These are phyloP conservation scores for Nannoperca australis DNA, from an alignment of 2,797 vertebrate species.

Conservation along the genomic window DNA sequence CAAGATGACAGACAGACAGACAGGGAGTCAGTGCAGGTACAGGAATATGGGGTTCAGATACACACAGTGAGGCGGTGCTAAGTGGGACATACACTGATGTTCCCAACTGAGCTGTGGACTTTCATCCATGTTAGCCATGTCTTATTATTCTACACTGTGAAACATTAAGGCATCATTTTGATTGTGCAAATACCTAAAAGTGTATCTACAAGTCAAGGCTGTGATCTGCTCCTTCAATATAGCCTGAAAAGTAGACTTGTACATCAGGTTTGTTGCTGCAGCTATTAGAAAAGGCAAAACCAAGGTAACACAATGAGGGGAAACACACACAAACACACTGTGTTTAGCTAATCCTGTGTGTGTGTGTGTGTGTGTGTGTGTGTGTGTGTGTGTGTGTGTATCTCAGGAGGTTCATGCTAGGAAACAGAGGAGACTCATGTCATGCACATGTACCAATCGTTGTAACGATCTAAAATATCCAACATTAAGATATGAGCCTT, in stretches of 20 bases:
- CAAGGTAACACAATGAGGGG: not conserved
- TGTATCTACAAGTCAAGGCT: not conserved
- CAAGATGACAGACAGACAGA: slow-evolving; percentile 62
- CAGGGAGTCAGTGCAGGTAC: slow-evolving; percentile 80
- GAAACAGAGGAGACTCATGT: slow-evolving; percentile 56
- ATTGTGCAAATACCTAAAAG: not conserved
- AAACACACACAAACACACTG: slow-evolving; percentile 8
- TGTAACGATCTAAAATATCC: not conserved
- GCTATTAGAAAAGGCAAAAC: slow-evolving; percentile 8
- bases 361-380: slow-evolving; percentile 47
- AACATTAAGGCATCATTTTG: not conserved
- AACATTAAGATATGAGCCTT: not conserved
- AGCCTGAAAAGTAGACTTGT: not conserved
- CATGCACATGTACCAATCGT: slow-evolving; percentile 58
- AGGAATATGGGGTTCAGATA: slow-evolving; percentile 77
- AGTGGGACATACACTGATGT: slow-evolving; percentile 21
- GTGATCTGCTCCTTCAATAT: not conserved
- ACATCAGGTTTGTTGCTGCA: not conserved
- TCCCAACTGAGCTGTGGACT: slow-evolving; percentile 28
- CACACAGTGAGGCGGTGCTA: slow-evolving; percentile 65
- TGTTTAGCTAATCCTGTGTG: slow-evolving; percentile 33
- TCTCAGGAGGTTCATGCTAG: slow-evolving; percentile 51
- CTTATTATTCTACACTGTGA: slow-evolving; percentile 2
- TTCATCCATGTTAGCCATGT: slow-evolving; percentile 1
- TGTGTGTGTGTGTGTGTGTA: slow-evolving; percentile 49